Conservation (phyloP, 2,888 invertebrate species). For the Himalopsyche tibetana region DNA sequence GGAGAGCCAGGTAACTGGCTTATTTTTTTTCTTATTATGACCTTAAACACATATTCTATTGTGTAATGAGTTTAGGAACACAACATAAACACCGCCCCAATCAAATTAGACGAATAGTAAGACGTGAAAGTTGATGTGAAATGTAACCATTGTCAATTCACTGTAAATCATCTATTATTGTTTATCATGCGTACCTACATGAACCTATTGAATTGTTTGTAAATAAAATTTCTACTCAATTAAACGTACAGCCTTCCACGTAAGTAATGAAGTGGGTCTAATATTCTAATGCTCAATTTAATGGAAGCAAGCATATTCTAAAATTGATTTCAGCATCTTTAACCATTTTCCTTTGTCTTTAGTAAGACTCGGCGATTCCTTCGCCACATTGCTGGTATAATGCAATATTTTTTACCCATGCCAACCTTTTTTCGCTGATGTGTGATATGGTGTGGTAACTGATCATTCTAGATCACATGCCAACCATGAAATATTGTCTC, state of each 20-base stretch:
- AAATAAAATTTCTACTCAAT: background rate
- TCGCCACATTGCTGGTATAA: no score
- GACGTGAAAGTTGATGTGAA: conserved; percentile 12
- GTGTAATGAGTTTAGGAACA: conserved; percentile 32
- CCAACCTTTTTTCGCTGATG: no score
- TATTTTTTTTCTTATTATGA: conserved; percentile 56
- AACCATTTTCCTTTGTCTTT: conserved; percentile 8
- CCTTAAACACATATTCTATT: conserved; percentile 49
- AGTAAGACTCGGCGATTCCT: background rate
- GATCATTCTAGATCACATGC: no score
- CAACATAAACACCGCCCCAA: background rate
- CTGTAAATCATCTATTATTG: background rate
- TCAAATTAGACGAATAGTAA: background rate
- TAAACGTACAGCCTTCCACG: background rate
- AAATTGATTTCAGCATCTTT: background rate
- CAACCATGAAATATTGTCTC: no score
- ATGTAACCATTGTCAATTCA: conserved; percentile 12
- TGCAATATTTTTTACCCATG: no score
- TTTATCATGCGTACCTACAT: conserved; percentile 3
- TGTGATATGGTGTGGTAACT: no score
- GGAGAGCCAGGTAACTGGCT: conserved; percentile 61
- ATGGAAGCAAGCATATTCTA: background rate
- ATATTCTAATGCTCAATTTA: background rate
- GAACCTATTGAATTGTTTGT: background rate
- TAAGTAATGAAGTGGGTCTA: background rate